Evolutionary conservation across 2,888 invertebrate genomes (phyloP).

Genomic region (Dasypolia templi): DNA sequence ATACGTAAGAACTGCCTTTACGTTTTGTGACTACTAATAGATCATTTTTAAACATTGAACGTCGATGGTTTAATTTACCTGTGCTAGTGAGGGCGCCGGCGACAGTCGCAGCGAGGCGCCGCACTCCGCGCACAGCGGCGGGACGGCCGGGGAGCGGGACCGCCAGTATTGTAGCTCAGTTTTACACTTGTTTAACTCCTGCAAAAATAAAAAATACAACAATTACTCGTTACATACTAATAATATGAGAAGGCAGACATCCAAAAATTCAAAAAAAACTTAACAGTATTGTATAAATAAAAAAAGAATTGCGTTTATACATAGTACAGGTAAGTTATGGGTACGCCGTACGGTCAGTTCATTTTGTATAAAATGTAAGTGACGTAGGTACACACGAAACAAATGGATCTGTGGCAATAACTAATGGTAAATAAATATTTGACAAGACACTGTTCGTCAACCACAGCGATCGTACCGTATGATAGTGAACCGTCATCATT

Average conservation of each 20-base stretch:
- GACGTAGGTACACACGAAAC: neutral
- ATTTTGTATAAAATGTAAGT: neutral
- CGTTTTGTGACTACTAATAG: neutral
- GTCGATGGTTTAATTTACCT: conserved; percentile 65
- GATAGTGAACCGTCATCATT: neutral
- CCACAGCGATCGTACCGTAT: neutral
- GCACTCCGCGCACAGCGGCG: conserved; percentile 94
- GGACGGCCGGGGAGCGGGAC: conserved; percentile 95
- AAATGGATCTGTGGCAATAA: conserved; percentile 1
- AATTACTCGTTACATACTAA: neutral
- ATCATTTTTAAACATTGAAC: neutral
- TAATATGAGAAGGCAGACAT: neutral
- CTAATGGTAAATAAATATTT: conserved; percentile 6
- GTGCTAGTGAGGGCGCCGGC: conserved; percentile 78
- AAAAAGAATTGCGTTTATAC: neutral
- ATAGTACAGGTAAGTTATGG: neutral
- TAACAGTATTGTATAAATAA: neutral
- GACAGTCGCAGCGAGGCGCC: conserved; percentile 88
- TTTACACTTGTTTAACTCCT: conserved; percentile 97
- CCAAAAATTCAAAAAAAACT: neutral
- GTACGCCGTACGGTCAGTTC: neutral
- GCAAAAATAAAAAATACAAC: conserved; percentile 60
- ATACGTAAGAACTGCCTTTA: neutral
- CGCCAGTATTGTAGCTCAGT: conserved; percentile 98
- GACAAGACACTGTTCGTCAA: neutral